phyloP scores from a whole-genome alignment of 2,113 vertebrate genomes.

The Vidua chalybeata region DNA sequence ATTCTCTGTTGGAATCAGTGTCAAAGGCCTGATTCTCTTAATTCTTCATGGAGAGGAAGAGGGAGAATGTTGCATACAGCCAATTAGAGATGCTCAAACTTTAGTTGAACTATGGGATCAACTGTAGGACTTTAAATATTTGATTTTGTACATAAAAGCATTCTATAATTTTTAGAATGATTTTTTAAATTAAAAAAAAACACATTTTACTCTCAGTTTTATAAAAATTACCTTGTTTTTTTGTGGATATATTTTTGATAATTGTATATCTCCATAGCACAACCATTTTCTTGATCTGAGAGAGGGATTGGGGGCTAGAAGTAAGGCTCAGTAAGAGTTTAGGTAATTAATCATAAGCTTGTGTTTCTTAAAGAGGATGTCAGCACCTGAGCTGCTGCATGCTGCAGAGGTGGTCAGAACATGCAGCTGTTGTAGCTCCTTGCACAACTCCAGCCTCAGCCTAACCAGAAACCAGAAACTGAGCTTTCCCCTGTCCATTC shows the following conservation, averaged over 20 bases:
- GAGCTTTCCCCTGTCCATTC: neutral
- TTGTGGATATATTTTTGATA: neutral
- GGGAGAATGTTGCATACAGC: neutral
- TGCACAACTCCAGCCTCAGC: neutral
- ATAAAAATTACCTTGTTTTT: neutral
- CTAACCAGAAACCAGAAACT: neutral
- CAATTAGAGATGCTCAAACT: neutral
- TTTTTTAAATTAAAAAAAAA: neutral
- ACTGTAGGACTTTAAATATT: neutral
- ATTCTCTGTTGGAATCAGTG: neutral
- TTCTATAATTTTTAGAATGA: neutral
- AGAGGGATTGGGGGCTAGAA: neutral
- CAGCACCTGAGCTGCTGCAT: neutral
- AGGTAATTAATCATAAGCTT: neutral
- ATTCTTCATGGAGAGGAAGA: neutral
- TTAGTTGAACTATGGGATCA: neutral
- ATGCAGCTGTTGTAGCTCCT: neutral
- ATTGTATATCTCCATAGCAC: neutral
- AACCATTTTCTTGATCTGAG: neutral
- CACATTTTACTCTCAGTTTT: neutral
- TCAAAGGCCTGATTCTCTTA: neutral
- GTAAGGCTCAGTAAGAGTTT: neutral
- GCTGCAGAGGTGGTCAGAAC: neutral
- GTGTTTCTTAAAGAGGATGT: neutral
- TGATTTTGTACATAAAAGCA: neutral